These are phyloP conservation scores for Medauroidea extradentata DNA, from an alignment of 1,140 invertebrate species.

Conservation along the genomic window DNA sequence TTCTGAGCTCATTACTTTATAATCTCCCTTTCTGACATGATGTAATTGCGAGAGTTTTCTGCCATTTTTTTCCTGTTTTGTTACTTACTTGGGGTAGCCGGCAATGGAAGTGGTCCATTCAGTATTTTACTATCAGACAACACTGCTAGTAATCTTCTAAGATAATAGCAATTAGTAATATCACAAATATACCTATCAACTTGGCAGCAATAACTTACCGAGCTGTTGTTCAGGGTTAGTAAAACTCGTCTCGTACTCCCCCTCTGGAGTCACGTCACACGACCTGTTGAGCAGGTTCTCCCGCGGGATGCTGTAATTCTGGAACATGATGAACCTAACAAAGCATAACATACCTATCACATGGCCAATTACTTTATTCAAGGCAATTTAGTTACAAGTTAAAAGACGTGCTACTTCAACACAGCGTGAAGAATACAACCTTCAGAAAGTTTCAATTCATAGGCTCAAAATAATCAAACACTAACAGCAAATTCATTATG, in stretches of 20 bases:
- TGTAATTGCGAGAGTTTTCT: too few species aligned
- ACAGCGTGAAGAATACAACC: too few species aligned
- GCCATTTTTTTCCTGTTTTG: too few species aligned
- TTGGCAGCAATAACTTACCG: conserved; percentile 17
- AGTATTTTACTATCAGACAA: background rate
- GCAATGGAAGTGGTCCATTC: background rate
- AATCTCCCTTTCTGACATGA: too few species aligned
- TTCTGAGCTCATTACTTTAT: too few species aligned
- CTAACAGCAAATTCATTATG: too few species aligned
- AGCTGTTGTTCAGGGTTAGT: conserved; percentile 15
- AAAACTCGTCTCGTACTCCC: conserved; percentile 57
- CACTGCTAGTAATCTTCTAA: conserved; percentile 2
- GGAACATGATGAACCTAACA: conserved; percentile 75
- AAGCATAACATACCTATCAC: background rate
- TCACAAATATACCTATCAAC: too few species aligned
- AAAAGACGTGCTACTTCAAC: too few species aligned
- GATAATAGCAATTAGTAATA: background rate
- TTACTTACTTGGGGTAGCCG: too few species aligned
- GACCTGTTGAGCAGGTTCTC: conserved; percentile 80
- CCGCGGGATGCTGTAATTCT: conserved; percentile 78
- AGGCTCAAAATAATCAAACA: too few species aligned
- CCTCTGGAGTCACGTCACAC: conserved; percentile 80
- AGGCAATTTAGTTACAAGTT: too few species aligned
- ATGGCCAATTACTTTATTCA: background rate
- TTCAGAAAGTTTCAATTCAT: too few species aligned